These are phyloP conservation scores for Promerops cafer DNA, from an alignment of 2,113 vertebrate genomes.

Conservation along the genomic window DNA sequence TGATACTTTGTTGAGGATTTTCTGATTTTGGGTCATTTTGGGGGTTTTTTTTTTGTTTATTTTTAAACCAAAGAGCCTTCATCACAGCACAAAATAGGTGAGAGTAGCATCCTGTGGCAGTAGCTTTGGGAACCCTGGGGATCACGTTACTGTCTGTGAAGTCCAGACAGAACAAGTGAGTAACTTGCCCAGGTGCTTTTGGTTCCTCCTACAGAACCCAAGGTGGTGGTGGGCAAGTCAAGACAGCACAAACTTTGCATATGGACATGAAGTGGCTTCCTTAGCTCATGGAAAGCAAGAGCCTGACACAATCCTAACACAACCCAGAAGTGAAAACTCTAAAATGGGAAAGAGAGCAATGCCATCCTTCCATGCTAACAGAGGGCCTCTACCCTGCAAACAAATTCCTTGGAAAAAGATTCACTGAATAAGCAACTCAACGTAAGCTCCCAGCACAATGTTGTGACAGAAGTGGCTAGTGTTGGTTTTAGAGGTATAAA, in stretches of 20 bases:
- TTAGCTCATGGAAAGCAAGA: background rate
- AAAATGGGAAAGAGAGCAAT: background rate
- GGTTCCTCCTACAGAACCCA: background rate
- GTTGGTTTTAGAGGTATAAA: slow-evolving; percentile 23
- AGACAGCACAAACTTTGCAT: fast-evolving
- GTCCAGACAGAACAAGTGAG: background rate
- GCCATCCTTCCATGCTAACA: background rate
- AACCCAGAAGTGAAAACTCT: background rate
- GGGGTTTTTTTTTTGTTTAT: fast-evolving
- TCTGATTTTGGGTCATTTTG: background rate
- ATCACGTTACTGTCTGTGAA: fast-evolving
- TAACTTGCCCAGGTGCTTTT: background rate
- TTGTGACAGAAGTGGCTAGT: slow-evolving; percentile 25
- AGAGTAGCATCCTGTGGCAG: background rate
- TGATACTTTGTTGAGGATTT: background rate
- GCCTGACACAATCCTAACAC: background rate
- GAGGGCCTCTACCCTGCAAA: background rate
- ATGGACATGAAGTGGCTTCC: background rate
- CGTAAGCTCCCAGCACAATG: background rate
- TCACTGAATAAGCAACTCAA: background rate
- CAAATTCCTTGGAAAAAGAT: background rate
- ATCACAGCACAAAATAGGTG: background rate
- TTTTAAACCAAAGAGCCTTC: background rate
- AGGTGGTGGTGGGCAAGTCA: background rate
- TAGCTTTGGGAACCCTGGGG: background rate